phyloP scores from a whole-genome alignment of 2,888 invertebrate genomes.

The Sthenelais limicola region DNA sequence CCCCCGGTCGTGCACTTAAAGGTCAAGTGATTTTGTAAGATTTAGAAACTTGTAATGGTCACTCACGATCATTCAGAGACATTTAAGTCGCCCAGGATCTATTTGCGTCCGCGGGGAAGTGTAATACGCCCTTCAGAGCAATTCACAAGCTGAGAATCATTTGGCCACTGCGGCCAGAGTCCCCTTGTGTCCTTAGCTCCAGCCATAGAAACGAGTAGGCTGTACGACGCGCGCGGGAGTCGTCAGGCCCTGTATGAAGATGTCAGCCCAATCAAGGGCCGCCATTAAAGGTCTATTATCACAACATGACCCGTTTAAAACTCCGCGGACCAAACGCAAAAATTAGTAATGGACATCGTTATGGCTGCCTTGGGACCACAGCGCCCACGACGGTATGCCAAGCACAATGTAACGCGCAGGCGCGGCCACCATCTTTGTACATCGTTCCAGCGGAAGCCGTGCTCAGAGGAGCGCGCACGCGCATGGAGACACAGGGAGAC shows the following conservation, averaged over 20 bases:
- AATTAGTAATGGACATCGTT: slow-evolving; percentile 17
- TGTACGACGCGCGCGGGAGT: slow-evolving; percentile 2
- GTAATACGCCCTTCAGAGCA: no score
- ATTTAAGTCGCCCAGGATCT: slow-evolving; percentile 8
- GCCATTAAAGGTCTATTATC: slow-evolving; percentile 1
- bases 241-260: neutral
- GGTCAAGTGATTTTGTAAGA: slow-evolving; percentile 27
- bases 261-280: slow-evolving; percentile 29
- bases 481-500: neutral
- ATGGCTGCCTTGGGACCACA: neutral
- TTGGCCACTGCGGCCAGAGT: neutral
- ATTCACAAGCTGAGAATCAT: no score
- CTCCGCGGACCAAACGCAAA: slow-evolving; percentile 13
- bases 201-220: neutral
- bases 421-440: slow-evolving; percentile 4
- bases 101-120: slow-evolving; percentile 28
- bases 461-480: neutral
- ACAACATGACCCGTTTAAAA: slow-evolving; percentile 22
- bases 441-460: slow-evolving; percentile 5
- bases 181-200: no score
- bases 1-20: slow-evolving; percentile 1
- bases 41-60: slow-evolving; percentile 37
- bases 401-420: slow-evolving; percentile 22
- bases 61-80: no score
- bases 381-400: slow-evolving; percentile 23